Conservation (phyloP, 2,888 invertebrate genomes). For the Pandemis cinnamomeana region DNA sequence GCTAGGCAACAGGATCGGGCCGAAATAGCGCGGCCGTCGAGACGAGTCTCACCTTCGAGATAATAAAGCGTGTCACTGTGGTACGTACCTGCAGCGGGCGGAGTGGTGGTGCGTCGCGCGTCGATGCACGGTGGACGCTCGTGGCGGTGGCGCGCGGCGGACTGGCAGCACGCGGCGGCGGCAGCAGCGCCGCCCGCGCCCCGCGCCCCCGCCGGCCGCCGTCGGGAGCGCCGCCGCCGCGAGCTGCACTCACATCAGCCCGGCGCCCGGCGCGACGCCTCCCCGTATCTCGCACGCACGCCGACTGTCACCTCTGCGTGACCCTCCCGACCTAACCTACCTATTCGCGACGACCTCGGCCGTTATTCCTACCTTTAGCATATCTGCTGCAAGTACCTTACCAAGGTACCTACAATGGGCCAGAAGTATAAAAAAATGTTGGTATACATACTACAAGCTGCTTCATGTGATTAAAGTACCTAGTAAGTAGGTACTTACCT, state of each 20-base stretch:
- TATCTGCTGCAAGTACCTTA: background rate
- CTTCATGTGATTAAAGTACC: too few species aligned
- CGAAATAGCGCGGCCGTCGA: constrained; percentile 50
- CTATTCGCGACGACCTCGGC: constrained; percentile 52
- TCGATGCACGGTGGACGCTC: constrained; percentile 67
- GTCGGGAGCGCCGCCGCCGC: constrained; percentile 66
- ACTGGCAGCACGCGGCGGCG: constrained; percentile 75
- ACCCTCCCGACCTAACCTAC: constrained; percentile 60
- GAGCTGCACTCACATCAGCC: constrained; percentile 68
- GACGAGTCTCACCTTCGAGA: constrained; percentile 43
- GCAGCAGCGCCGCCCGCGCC: constrained; percentile 75
- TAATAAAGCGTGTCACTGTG: constrained; percentile 58
- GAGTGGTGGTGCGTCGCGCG: constrained; percentile 61
- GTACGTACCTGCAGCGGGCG: constrained; percentile 70
- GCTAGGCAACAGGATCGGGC: constrained; percentile 51
- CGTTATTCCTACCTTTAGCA: constrained; percentile 19
- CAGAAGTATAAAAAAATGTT: too few species aligned
- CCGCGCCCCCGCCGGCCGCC: constrained; percentile 67
- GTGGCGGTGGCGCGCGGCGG: constrained; percentile 81
- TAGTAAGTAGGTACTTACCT: background rate
- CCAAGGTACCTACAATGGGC: background rate
- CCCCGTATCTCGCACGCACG: constrained; percentile 69
- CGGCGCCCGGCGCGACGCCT: constrained; percentile 57
- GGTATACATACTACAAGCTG: too few species aligned
- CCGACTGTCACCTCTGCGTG: constrained; percentile 73